Evolutionary conservation across 2,797 vertebrate genomes (phyloP), one percentile per base, ranked within the genome.

Genomic region (Nannoperca obscura): DNA sequence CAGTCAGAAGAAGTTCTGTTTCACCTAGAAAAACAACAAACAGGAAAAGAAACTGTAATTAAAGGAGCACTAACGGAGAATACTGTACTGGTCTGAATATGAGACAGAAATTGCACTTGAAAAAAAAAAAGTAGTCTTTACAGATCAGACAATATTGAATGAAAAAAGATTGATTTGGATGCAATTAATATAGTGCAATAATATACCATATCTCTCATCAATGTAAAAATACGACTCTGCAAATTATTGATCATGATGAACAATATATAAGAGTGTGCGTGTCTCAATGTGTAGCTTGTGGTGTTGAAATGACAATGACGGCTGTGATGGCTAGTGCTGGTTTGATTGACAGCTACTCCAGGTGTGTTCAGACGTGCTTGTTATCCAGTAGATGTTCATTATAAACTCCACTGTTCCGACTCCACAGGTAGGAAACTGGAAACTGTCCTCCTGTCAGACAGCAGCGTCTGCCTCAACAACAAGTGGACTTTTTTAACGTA

Each of bases 341-440:
- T 65, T 71, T 86, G 74, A 83, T 15, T 72, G 77, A 68, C 74
- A 75, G 61, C 65, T 63, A 27, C 65, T 81, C 22, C 67, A 36
- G 40, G 20, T 77, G 53, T 78, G 46, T 66, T 76, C 54, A 77
- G 38, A 44, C 53, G 17, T 15, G 1, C 65, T 62, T 77, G 57
- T 74, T 77, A 74, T 55, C 27, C 74, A 67, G 40, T 38, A 66
- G 49, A 64, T 74, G 44, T 9, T 71, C 62, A 83, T 70, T 80
- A 74, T 36, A 71, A 46, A 40, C 36, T 52, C 42, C 46, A 71
- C 58, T 38, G 24, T 59, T 53, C 2, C 5, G 50, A 63, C 49
- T 67, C 74, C n/a, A 49, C 53, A 57, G 63, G 19, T 36, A 27
- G 6, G 36, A 38, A 60, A 40, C 11, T 54, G 22, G 5, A 70